A percentile compares a stretch with the other conserved stretches of the same genome.
These are phyloP conservation scores for Oscheius sp. DNA, from an alignment of 2,888 invertebrate genomes.

Conservation along the genomic window DNA sequence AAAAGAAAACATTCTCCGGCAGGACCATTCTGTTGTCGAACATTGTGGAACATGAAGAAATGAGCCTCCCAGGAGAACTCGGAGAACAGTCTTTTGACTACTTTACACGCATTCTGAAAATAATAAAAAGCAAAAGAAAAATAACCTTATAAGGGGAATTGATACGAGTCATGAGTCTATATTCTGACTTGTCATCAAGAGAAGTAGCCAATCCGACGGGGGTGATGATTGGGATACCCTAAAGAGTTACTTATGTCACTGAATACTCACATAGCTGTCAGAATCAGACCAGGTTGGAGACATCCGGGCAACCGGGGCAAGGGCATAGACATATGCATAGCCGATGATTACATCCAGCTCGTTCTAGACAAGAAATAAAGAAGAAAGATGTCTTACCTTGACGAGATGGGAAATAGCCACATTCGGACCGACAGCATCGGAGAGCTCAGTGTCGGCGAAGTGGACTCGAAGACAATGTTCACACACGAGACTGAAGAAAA, in stretches of 20 bases:
- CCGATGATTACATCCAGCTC: constrained; percentile 68
- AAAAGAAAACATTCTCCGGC: constrained; percentile 66
- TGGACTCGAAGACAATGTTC: constrained; percentile 49
- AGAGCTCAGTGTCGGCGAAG: constrained; percentile 59
- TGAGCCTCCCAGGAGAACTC: constrained; percentile 51
- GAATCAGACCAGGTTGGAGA: constrained; percentile 62
- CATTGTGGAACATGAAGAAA: constrained; percentile 63
- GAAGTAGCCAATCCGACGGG: constrained; percentile 83
- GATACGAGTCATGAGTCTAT: constrained; percentile 83
- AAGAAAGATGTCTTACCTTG: constrained; percentile 23
- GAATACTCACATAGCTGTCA: constrained; percentile 31
- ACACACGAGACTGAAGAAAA: constrained; percentile 43
- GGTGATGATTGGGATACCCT: constrained; percentile 80
- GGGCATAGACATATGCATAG: constrained; percentile 62
- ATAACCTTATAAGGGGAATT: constrained; percentile 79
- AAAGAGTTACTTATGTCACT: background rate
- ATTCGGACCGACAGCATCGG: constrained; percentile 68
- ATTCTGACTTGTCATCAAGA: constrained; percentile 79
- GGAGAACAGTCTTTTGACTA: background rate
- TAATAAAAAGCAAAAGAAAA: background rate
- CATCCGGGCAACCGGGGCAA: constrained; percentile 68
- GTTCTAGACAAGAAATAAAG: constrained; percentile 26
- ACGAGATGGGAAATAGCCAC: constrained; percentile 63
- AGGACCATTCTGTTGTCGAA: constrained; percentile 31
- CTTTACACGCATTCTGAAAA: constrained; percentile 1